Percentiles rank a stretch among this genome's conserved stretches.
These are phyloP conservation scores for Frankliniella intonsa DNA, from an alignment of 2,888 invertebrate species.

Conservation along the genomic window DNA sequence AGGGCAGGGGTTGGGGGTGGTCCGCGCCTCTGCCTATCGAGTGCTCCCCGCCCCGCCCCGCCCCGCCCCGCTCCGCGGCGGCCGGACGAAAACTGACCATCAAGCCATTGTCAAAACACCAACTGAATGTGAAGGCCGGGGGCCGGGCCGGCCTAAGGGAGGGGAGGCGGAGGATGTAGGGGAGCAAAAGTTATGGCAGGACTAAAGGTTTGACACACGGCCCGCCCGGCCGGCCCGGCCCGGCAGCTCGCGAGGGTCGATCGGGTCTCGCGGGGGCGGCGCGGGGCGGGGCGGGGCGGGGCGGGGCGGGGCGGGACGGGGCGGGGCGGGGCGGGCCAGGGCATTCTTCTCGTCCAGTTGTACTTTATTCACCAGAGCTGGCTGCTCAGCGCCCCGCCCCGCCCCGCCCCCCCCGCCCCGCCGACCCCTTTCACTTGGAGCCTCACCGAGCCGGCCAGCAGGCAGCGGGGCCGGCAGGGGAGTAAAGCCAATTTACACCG, in stretches of 20 bases:
- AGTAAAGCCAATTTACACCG: too few species aligned
- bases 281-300: background rate
- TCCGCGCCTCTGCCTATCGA: background rate
- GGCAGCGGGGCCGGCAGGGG: too few species aligned
- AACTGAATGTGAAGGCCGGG: slow-evolving; percentile 43
- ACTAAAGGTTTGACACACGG: background rate
- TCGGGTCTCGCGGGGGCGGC: too few species aligned
- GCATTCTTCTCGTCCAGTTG: background rate
- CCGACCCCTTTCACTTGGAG: too few species aligned
- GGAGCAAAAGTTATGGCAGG: background rate
- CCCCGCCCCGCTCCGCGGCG: too few species aligned
- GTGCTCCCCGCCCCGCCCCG: too few species aligned
- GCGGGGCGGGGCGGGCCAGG: background rate
- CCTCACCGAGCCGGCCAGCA: too few species aligned
- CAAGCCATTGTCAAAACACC: slow-evolving; percentile 43
- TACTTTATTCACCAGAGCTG: background rate
- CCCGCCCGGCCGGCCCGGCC: too few species aligned
- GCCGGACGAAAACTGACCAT: background rate
- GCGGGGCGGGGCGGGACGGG: background rate
- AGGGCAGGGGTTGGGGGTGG: background rate
- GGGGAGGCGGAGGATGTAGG: background rate
- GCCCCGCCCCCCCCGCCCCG: background rate
- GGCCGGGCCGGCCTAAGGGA: background rate
- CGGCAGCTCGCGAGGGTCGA: too few species aligned
- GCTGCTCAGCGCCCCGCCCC: background rate